These are phyloP conservation scores for Trichoplusia ni DNA, from an alignment of 1,140 invertebrate species.

Conservation along the genomic window DNA sequence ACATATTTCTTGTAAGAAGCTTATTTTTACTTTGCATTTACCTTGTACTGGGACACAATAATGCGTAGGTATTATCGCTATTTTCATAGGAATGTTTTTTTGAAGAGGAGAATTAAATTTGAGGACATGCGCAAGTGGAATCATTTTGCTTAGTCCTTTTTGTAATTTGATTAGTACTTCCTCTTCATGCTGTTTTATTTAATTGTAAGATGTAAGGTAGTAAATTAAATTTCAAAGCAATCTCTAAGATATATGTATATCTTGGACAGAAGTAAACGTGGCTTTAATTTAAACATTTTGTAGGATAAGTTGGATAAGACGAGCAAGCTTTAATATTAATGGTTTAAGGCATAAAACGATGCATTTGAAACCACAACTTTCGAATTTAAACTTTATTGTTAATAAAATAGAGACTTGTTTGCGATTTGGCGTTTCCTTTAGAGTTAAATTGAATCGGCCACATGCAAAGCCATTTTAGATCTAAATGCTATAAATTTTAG, in stretches of 20 bases:
- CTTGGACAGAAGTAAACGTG: too few relatives aligned
- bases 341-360: conserved; percentile 11
- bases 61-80: not conserved
- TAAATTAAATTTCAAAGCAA: too few relatives aligned
- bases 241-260: too few relatives aligned
- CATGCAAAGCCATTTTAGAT: conserved; percentile 41
- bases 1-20: conserved; percentile 34
- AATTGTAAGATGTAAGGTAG: too few relatives aligned
- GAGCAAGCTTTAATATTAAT: too few relatives aligned
- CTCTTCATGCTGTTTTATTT: too few relatives aligned
- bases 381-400: conserved; percentile 43
- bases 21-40: conserved; percentile 36
- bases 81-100: not conserved
- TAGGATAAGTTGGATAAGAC: too few relatives aligned
- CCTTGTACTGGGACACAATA: conserved; percentile 2
- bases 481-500: conserved; percentile 40
- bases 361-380: conserved; percentile 16
- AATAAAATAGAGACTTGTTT: conserved; percentile 50
- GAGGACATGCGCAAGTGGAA: not conserved
- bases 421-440: conserved; percentile 40
- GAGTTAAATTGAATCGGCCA: conserved; percentile 39
- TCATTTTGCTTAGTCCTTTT: not conserved
- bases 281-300: too few relatives aligned
- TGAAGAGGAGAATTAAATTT: not conserved
- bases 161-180: too few relatives aligned